Conservation (phyloP, 53 echinoderm and acorn worm genomes). For the Antedon mediterranea region DNA sequence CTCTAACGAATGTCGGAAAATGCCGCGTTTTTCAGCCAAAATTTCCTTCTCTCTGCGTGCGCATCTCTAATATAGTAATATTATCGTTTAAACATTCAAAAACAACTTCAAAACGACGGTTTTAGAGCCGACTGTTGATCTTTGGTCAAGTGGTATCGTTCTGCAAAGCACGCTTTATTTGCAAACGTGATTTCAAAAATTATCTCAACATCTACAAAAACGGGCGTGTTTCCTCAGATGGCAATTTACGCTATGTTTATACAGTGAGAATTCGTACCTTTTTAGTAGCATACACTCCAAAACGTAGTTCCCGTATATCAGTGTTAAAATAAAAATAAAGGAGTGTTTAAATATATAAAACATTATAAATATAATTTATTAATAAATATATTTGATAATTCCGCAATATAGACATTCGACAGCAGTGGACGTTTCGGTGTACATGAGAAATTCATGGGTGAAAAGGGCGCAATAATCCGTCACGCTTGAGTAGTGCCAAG, state of each 20-base stretch:
- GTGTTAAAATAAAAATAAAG: background rate
- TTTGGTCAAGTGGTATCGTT: background rate
- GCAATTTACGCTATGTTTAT: background rate
- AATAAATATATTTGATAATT: background rate
- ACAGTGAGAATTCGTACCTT: too few relatives aligned
- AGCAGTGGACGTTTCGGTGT: background rate
- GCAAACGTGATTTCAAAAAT: background rate
- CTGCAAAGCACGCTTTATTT: background rate
- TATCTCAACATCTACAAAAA: background rate
- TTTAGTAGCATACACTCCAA: background rate
- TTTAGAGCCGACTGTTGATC: background rate
- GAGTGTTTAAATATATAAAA: background rate
- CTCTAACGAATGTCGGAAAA: too few relatives aligned
- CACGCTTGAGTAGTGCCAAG: background rate
- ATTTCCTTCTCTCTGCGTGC: too few relatives aligned
- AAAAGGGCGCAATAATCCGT: background rate
- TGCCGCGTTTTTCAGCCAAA: too few relatives aligned
- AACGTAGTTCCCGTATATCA: background rate
- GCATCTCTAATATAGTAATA: too few relatives aligned
- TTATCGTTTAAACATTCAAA: too few relatives aligned
- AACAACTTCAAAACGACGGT: too few relatives aligned
- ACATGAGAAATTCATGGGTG: background rate
- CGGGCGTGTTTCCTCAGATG: background rate
- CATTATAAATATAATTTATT: background rate
- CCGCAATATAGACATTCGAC: background rate